Evolutionary conservation across 2,888 invertebrate genomes (phyloP).

Genomic region (Coelinius sp.): DNA sequence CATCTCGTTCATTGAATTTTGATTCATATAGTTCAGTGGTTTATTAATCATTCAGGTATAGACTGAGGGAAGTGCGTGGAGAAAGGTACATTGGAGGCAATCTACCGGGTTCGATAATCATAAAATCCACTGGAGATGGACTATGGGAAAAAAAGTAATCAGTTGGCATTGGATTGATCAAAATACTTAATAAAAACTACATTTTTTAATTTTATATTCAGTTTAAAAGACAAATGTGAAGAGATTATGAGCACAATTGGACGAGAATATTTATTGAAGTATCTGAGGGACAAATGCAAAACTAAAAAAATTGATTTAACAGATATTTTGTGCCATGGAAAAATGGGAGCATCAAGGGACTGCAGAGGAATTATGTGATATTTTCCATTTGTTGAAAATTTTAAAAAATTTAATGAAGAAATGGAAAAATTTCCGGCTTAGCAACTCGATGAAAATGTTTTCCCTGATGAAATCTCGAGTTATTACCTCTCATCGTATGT

Average conservation of each 20-base stretch:
- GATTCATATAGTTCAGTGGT: no score
- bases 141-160: constrained; percentile 58
- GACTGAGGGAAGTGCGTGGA: constrained; percentile 58
- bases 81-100: constrained; percentile 56
- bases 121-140: constrained; percentile 57
- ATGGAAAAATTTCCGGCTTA: constrained; percentile 44
- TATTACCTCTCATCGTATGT: neutral
- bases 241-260: constrained; percentile 56
- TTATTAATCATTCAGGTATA: constrained; percentile 51
- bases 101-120: constrained; percentile 52
- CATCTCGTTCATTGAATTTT: no score
- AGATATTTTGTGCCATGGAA: constrained; percentile 56
- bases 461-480: neutral
- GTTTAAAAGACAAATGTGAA: constrained; percentile 58
- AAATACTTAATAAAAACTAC: neutral
- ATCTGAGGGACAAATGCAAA: constrained; percentile 54
- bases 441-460: neutral
- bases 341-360: constrained; percentile 43
- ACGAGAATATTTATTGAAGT: constrained; percentile 52
- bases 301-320: constrained; percentile 42
- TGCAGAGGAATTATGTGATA: constrained; percentile 45
- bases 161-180: neutral
- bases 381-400: neutral
- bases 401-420: constrained; percentile 37
- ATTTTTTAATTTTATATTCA: constrained; percentile 40